These are phyloP conservation scores for Ageneiosus marmoratus DNA, from an alignment of 2,113 vertebrate genomes.

Conservation along the genomic window DNA sequence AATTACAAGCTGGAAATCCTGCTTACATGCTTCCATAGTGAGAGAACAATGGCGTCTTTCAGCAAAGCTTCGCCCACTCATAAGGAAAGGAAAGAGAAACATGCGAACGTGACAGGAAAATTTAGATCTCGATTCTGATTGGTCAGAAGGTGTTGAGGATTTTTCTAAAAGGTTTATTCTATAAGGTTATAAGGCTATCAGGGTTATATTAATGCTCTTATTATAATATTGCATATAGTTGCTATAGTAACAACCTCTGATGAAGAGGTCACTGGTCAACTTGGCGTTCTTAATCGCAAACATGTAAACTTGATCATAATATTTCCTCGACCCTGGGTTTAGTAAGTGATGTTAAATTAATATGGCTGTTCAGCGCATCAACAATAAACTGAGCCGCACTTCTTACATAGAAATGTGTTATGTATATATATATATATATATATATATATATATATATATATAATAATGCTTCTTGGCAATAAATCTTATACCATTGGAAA, in stretches of 20 bases:
- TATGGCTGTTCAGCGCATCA: not conserved
- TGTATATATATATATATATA: no score
- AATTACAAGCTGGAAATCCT: constrained; percentile 75
- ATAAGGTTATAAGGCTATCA: no score
- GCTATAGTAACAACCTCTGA: not conserved
- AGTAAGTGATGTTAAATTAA: not conserved
- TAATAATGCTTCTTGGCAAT: no score
- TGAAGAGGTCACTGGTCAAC: not conserved
- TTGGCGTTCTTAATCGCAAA: no score
- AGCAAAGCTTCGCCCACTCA: constrained; percentile 53
- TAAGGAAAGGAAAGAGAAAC: constrained; percentile 60
- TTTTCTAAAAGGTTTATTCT: not conserved
- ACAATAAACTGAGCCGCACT: not conserved
- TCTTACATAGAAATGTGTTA: not conserved
- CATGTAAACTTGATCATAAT: no score
- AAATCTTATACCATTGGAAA: no score
- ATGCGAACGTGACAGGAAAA: not conserved
- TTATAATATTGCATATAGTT: not conserved
- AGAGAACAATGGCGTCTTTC: constrained; percentile 67
- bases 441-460: no score
- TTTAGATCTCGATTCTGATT: not conserved
- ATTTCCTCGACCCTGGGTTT: not conserved
- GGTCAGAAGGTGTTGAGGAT: not conserved
- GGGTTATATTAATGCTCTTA: not conserved
- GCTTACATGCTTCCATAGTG: constrained; percentile 71